Evolutionary conservation across 1,140 invertebrate genomes (phyloP), one percentile per base, ranked within the genome.

Genomic region (Pseudobourletiella spinata): DNA sequence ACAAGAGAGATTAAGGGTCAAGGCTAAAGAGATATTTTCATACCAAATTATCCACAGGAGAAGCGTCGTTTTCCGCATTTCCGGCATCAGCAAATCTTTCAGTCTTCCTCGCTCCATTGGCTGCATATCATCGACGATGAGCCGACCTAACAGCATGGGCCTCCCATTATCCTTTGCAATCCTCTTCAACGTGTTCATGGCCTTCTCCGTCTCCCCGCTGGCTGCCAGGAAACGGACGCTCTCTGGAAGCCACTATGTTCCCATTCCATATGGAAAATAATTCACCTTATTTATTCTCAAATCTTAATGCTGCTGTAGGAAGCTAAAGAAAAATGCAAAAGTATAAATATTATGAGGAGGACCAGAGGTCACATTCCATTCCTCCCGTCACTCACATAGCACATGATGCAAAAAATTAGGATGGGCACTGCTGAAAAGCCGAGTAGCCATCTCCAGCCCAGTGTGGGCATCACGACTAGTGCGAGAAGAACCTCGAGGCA

Each of bases 41-140:
- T 77, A 91, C 92, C 92, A 97, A 65, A 96, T 93, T 69, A 94
- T 84, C 93, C 92, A 96, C 2, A 95, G 77, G 3, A 95, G 77
- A 18, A 91, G 71, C n/a, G 89, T 91, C 4, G 89, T 94, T 60
- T 81, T 81, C 72, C 86, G 82, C 61, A 91, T 79, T 66, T 89
- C 87, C 26, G 87, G 85, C 64, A 84, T 62, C 16, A 62, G 28
- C 1, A 94, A 77, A 75, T 92, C 89, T 70, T 80, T 81, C 18
- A 91, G 79, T 55, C 83, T 80, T 16, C 89, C 89, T 66, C 85
- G 79, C 59, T 72, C 74, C 26, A 72, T 68, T 65, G 76, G 75
- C 69, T 79, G 79, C 43, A 82, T 79, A 71, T 86, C 85, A 73
- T 92, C 89, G 46, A 91, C 87, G 43, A 95, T 87, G 16, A 97